Base-by-base conservation (phyloP, 1,140 invertebrate species). In the Ostrea edulis region DNA sequence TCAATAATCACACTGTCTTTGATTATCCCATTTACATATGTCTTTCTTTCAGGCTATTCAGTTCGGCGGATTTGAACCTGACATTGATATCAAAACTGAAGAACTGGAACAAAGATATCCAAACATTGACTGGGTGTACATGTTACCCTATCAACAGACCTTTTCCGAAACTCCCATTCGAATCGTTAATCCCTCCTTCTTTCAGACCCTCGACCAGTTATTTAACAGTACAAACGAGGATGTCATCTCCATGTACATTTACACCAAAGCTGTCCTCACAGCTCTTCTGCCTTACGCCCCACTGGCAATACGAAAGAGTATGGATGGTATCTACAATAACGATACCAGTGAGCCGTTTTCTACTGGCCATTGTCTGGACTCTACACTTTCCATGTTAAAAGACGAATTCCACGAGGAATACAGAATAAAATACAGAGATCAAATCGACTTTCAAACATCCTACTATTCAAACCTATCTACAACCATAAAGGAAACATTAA, bases 191-290 rank as follows among this genome's bases (percentile, higher is more conserved):
- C 82, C 82, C 9, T n/a, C 14, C 53, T 83, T 29, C 44, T 83
- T 83, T 51, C 82, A 83, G 82, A 52, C 9, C 52, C 82, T 83
- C n/a, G 53, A 83, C 82, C 51, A 83, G 22, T 54, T 83, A 25
- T 53, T 83, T 22, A 83, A 83, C 9, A 17, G 11, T 2, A 83
- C 82, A 52, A 83, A 83, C 12, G 82, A 83, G 17, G 82, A 54
- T n/a, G 2, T 83, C n/a, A 54, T 83, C 25, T 20, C 20, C 20
- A 53, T 54, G 53, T 52, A 53, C 52, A 83, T 83, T 22, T 83
- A 83, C 20, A n/a, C 12, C 11, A 52, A 25, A 20, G 68, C 68
- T 0, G 22, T 83, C 14, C 20, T 83, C 20, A 52, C 53, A 0
- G 51, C n/a, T 25, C 35, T 83, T 53, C 44, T 83, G 9, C 82